Base-by-base conservation (phyloP, 1,140 invertebrate species). In the Aleiodes sp. region DNA sequence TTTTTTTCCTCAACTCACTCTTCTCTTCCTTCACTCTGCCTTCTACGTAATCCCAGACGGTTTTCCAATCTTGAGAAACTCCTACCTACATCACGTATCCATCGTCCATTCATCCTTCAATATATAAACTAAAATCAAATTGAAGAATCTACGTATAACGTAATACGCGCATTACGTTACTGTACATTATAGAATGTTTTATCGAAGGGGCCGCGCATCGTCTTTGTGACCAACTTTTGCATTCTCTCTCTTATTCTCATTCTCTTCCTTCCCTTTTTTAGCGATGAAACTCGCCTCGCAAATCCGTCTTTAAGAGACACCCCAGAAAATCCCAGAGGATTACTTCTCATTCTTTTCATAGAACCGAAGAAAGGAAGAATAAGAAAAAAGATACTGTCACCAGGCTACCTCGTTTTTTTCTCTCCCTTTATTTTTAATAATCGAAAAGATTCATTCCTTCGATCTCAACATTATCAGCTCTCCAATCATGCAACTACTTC, bases 201-300 rank as follows among this genome's bases (percentile, higher is more conserved):
- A n/a, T n/a, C 2, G 14, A 21, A 12, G 46, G 16, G 21, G 16
- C 6, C 19, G 21, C 19, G 19, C 8, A 19, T 3, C 41, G 46
- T 52, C 46, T 52, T 52, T 52, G 46, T 52, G 46, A 52, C 46
- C 46, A 52, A 43, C 19, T 43, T n/a, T n/a, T n/a, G n/a, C n/a
- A n/a, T n/a, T n/a, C 19, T 16, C 39, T 43, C 14, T 43, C 39
- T 16, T 16, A 2, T 16, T 43, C 39, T 43, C n/a, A 16, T 16
- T 43, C 39, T 43, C 1, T 16, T 43, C n/a, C 39, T 16, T 43
- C 26, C 19, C 21, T 21, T 24, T 52, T 24, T 16, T 24, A 10
- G 16, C 46, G 16, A 52, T 52, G 16, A 24, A 52, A 52, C 46
- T 52, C 46, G 7, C 6, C 46, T 52, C 21, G 46, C 46, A 52